Conservation (phyloP, 2,113 vertebrate species). For the Eulemur rufifrons region DNA sequence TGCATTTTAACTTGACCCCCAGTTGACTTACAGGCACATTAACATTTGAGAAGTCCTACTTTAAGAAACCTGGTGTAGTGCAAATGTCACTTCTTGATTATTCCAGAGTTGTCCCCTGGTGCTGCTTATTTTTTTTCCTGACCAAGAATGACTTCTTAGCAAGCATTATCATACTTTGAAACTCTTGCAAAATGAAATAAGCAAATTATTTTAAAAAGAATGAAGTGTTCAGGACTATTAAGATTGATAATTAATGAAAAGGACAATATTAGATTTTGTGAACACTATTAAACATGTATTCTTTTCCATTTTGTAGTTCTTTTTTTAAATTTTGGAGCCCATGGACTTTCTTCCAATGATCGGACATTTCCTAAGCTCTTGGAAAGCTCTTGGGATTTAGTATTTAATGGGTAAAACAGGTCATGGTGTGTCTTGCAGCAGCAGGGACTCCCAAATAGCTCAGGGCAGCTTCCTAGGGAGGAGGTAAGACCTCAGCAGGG, state of each 20-base stretch:
- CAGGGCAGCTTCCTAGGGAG: background rate
- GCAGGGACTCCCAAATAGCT: too few relatives aligned
- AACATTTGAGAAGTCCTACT: background rate
- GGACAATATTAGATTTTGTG: background rate
- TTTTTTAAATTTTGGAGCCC: background rate
- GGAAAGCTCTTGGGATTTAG: background rate
- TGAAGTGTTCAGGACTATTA: background rate
- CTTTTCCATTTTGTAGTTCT: background rate
- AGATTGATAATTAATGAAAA: background rate
- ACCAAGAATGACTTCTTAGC: background rate
- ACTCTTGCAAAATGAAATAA: slow-evolving; percentile 15
- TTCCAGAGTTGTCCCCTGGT: background rate
- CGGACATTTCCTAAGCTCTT: background rate
- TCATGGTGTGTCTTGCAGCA: background rate
- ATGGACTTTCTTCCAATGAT: background rate
- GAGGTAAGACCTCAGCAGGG: background rate
- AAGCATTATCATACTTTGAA: background rate
- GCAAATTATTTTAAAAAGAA: background rate
- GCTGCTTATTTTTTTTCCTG: background rate
- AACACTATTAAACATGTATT: background rate
- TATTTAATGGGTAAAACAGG: background rate
- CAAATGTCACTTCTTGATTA: background rate
- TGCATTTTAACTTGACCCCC: background rate
- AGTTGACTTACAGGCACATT: background rate
- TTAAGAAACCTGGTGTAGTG: background rate